Evolutionary conservation across 1,140 invertebrate species (phyloP).

Genomic region (Sesamia nonagrioides): DNA sequence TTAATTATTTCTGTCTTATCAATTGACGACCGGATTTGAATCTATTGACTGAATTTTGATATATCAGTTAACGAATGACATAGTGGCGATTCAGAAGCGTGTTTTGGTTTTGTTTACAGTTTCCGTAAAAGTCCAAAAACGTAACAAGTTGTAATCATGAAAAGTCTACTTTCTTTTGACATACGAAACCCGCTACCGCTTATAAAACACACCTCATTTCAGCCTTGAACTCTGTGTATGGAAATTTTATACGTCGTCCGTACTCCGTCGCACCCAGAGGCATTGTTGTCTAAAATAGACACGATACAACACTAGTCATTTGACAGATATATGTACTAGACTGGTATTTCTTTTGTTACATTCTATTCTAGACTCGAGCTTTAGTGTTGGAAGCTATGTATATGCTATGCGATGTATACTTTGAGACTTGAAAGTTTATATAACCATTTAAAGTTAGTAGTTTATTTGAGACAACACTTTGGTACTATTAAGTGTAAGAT

Average conservation of each 20-base stretch:
- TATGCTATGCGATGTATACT: too few relatives aligned
- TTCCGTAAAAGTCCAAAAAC: too few relatives aligned
- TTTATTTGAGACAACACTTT: too few relatives aligned
- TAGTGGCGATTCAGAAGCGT: too few relatives aligned
- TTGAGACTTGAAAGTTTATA: not conserved
- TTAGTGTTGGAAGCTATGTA: not conserved
- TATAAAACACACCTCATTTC: constrained; percentile 52
- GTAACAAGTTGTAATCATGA: too few relatives aligned
- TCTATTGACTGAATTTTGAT: too few relatives aligned
- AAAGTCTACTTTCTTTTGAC: not conserved
- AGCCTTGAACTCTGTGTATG: constrained; percentile 69
- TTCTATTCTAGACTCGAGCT: constrained; percentile 2
- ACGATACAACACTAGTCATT: constrained; percentile 37
- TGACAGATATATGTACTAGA: not conserved
- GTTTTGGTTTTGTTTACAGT: too few relatives aligned
- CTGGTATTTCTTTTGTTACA: constrained; percentile 2
- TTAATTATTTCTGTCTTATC: too few relatives aligned
- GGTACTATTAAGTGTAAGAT: too few relatives aligned
- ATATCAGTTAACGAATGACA: too few relatives aligned
- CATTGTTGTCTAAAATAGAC: constrained; percentile 49
- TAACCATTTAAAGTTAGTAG: too few relatives aligned
- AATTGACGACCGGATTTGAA: too few relatives aligned
- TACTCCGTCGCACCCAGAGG: constrained; percentile 47
- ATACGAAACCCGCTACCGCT: constrained; percentile 49
- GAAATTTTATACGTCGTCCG: constrained; percentile 56